These are phyloP conservation scores for Microcebus ravelobensis DNA, from an alignment of 2,113 vertebrate genomes.

Conservation along the genomic window DNA sequence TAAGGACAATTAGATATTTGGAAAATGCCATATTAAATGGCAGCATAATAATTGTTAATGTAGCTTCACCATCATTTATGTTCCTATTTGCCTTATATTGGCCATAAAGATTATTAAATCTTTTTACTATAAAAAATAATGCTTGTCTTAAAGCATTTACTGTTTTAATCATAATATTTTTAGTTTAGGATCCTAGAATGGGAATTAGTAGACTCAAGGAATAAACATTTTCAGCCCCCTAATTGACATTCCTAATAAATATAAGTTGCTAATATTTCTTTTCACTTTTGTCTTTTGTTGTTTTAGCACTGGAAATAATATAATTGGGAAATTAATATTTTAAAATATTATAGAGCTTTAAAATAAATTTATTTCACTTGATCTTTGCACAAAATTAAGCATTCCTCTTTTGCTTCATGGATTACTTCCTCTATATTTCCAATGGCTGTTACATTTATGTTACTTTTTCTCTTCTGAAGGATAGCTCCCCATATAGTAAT, in stretches of 20 bases:
- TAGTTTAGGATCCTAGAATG: not conserved
- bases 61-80: not conserved
- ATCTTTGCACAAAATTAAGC: not conserved
- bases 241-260: conserved; percentile 32
- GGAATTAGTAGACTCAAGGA: not conserved
- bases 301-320: not conserved
- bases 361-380: not conserved
- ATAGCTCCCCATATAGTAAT: not conserved
- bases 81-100: not conserved
- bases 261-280: not conserved
- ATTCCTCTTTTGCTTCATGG: not conserved
- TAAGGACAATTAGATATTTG: not conserved
- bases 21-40: not conserved
- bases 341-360: not conserved
- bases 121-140: conserved; percentile 30
- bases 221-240: not conserved
- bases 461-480: not conserved
- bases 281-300: not conserved
- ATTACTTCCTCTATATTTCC: not conserved
- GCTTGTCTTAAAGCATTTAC: not conserved
- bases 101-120: not conserved
- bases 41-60: not conserved
- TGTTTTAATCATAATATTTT: conserved; percentile 1
- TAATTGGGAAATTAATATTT: conserved; percentile 11
- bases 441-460: not conserved